Base-by-base conservation (phyloP, 2,797 vertebrate genomes). In the Gila robusta region DNA sequence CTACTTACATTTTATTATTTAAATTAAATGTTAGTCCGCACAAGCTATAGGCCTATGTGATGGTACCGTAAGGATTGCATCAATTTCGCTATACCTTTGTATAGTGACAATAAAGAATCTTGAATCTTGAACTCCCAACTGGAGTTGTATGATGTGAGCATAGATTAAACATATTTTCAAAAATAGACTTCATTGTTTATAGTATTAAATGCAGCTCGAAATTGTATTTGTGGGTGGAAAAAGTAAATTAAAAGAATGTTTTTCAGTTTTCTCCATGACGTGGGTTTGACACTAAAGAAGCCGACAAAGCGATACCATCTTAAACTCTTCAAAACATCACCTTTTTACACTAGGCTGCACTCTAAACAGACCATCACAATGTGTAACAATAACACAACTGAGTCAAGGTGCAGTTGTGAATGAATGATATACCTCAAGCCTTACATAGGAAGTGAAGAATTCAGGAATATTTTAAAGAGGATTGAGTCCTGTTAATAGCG, bases 361-460 rank as follows among this genome's bases (percentile, higher is more conserved):
- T 80, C 41, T 21, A 67, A 67, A 66, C 64, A 69, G 17, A 21
- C n/a, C 14, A 79, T 28, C 39, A 32, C 78, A 79, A 79, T 79
- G 37, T 64, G 39, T 17, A 66, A 47, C 5, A 17, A 79, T 44
- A 66, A 66, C n/a, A 80, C n/a, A 80, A 28, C 59, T 14, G 10
- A 35, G 39, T 35, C 41, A 35, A 23, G 41, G 62, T 49, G 41
- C n/a, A 67, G 41, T 44, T 12, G 10, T 80, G 14, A 64, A 64
- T 44, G 37, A 49, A 64, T 44, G 37, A 49, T 17, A 64, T 9
- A 12, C 52, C 11, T 77, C 52, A 37, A 8, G 21, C 28, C 6
- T 59, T 12, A 35, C 72, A 76, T 21, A 23, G 2, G 2, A 74
- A 52, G 47, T 76, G 2, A 76, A 54, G 28, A 12, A 56, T 54